Evolutionary conservation across 2,797 vertebrate species (phyloP), one percentile per base, ranked within the genome.

Genomic region (Moxostoma hubbsi): DNA sequence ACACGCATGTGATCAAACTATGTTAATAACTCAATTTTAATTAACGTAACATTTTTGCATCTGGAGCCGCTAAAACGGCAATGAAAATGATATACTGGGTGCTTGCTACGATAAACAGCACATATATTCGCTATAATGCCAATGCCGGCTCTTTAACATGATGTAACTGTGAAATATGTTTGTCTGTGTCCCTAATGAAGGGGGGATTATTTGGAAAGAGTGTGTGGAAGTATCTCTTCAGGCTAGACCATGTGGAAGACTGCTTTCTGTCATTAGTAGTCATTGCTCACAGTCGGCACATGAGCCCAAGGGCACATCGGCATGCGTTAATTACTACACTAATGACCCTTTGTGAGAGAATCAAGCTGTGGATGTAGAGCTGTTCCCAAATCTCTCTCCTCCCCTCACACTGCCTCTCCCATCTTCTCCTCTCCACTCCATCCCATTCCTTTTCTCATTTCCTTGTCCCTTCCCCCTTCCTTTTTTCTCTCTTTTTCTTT

Each of bases 301-400:
- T 57, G 85, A 84, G 88, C 90, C 92, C 84, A 7, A 74, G 89
- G 90, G 90, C 86, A 64, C 80, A 86, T 85, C 86, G 84, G 85
- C 88, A 89, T 83, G 86, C 87, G 87, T 92, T 93, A 94, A 94
- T 93, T 92, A 94, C 85, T 90, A 85, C 87, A 86, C 91, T 93
- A 94, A 94, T 93, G 92, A 93, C 87, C 91, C 85, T 89, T 83
- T 87, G 88, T 87, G 86, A 91, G 86, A 90, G 88, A 85, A 86
- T 73, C 77, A 80, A 82, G 74, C 83, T 87, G 88, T 79, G 88
- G 83, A 81, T 67, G 51, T 65, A 24, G 68, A 71, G 63, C 53
- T 11, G n/a, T 66, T 75, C 15, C 62, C 73, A 59, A 54, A 65
- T 67, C 73, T 69, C 70, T 84, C 53, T 49, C 77, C 71, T 49